Base-by-base conservation (phyloP, 2,113 vertebrate genomes). In the Rhinogobius similis region DNA sequence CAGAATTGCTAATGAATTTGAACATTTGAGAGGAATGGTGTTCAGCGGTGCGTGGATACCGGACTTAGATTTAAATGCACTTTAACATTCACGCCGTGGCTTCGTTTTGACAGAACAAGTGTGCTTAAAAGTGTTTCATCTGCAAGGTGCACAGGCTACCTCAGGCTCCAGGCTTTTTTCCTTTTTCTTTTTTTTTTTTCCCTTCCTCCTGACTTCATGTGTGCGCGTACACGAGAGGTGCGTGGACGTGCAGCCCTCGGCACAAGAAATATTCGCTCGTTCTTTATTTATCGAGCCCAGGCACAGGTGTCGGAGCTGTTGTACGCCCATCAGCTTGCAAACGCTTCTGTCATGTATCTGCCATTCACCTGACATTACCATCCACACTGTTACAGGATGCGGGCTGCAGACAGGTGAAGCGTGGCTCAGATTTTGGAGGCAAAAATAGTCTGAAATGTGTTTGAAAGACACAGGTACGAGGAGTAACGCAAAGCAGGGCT, bases 341-440 rank as follows among this genome's bases (percentile, higher is more conserved):
- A 68, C n/a, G 38, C 68, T 72, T 18, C 61, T 75, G 73, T 76
- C 65, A 73, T 64, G 63, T 59, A 23, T 65, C 48, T 79, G 74
- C 68, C 68, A 73, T 79, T 74, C 79, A 81, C 68, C 61, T 70
- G 68, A 56, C 76, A 69, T 81, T 63, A 61, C 58, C 53, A 61
- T 53, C 20, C 62, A 62, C 27, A 66, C 23, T 16, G 10, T 8
- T 65, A 66, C 81, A 68, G 75, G 69, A 71, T 67, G 53, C 29
- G 29, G 64, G 67, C 77, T 75, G 69, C 68, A 81, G 44, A 67
- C 72, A 43, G 62, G 41, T 39, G 65, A 53, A 62, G 77, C 55
- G 24, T 81, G 64, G 24, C 62, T 27, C 55, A 58, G 62, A 10
- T 68, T 79, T 36, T 58, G 23, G 13, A 18, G 16, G 8, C 18